These are phyloP conservation scores for Ectemnius cavifrons DNA, from an alignment of 2,888 invertebrate genomes.

Conservation along the genomic window DNA sequence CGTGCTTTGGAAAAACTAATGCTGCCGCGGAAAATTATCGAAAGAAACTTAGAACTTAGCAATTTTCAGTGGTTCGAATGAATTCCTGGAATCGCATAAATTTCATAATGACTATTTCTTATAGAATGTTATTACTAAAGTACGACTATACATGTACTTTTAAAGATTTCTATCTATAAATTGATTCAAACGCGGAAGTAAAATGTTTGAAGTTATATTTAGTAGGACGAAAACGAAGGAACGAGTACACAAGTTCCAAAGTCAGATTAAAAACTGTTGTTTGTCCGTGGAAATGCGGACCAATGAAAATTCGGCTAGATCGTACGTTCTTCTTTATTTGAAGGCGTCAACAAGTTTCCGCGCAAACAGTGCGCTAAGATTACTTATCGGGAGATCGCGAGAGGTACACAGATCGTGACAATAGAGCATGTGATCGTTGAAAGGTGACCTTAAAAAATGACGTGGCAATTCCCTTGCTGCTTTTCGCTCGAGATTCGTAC, in stretches of 20 bases:
- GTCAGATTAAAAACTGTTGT: too few relatives aligned
- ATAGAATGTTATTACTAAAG: too few relatives aligned
- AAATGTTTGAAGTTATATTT: too few relatives aligned
- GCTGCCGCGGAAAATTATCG: constrained; percentile 39
- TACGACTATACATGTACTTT: too few relatives aligned
- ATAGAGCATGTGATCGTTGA: constrained; percentile 44
- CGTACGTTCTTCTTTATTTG: constrained; percentile 40
- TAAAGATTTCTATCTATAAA: too few relatives aligned
- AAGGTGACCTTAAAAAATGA: constrained; percentile 58
- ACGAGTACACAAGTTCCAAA: too few relatives aligned
- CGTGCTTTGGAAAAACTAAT: constrained; percentile 58
- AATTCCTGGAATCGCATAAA: too few relatives aligned
- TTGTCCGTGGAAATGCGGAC: too few relatives aligned
- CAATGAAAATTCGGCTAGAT: constrained; percentile 31
- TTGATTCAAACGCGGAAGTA: too few relatives aligned
- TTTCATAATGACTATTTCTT: too few relatives aligned
- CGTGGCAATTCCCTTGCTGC: constrained; percentile 34
- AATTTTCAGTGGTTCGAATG: too few relatives aligned
- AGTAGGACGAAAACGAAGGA: too few relatives aligned
- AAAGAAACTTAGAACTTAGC: constrained; percentile 22
- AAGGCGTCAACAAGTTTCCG: constrained; percentile 53
- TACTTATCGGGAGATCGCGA: constrained; percentile 63
- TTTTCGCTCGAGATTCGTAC: constrained; percentile 14
- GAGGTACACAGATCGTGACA: constrained; percentile 45
- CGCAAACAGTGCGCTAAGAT: constrained; percentile 62